A percentile compares a stretch with the other conserved stretches of the same genome.
phyloP scores from a whole-genome alignment of 2,797 vertebrate genomes.

The Oreochromis grahami region DNA sequence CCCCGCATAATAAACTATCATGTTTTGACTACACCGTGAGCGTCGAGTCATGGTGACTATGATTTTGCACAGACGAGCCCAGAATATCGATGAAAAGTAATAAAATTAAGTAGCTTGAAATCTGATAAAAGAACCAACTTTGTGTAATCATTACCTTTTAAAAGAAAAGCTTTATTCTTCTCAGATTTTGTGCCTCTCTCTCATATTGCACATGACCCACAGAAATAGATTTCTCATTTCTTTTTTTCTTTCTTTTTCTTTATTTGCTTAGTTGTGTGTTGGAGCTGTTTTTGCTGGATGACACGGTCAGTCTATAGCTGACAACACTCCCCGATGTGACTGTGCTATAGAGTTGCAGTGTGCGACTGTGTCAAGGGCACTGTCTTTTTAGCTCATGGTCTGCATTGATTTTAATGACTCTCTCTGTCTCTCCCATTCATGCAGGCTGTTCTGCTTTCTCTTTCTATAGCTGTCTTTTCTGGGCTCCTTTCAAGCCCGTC shows the following conservation, averaged over 20 bases:
- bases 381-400: constrained; percentile 46
- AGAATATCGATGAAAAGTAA: background rate
- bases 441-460: background rate
- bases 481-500: background rate
- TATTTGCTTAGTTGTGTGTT: background rate
- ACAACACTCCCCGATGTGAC: background rate
- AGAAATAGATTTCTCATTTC: rapidly evolving
- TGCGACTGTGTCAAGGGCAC: constrained; percentile 61
- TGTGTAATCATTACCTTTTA: background rate
- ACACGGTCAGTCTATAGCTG: background rate
- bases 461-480: background rate
- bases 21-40: too few relatives aligned
- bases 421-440: constrained; percentile 37
- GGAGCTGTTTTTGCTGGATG: background rate
- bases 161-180: background rate
- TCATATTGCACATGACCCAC: background rate
- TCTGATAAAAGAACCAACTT: background rate
- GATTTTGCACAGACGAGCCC: background rate
- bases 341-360: constrained; percentile 9
- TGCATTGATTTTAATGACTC: constrained; percentile 67
- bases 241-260: background rate
- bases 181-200: background rate
- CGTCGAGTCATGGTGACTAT: too few relatives aligned
- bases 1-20: background rate
- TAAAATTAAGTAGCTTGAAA: background rate